Evolutionary conservation across 2,888 invertebrate species (phyloP).

Genomic region (Cosmia trapezina): DNA sequence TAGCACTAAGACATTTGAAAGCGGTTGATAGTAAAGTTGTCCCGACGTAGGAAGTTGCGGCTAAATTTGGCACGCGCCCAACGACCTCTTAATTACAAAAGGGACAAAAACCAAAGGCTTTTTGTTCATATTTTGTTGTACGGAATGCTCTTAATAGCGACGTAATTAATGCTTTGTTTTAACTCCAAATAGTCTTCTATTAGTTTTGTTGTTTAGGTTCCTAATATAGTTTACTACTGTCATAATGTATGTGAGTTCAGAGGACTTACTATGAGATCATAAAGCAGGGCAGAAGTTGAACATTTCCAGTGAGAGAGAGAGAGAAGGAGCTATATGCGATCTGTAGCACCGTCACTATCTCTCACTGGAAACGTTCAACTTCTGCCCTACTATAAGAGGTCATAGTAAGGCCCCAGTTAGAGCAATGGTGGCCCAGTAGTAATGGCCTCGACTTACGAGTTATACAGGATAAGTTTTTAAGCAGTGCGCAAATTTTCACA

Average conservation of each 20-base stretch:
- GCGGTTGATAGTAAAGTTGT: constrained; percentile 68
- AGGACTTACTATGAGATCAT: too few relatives aligned
- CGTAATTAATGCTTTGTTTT: constrained; percentile 54
- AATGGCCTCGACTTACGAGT: too few relatives aligned
- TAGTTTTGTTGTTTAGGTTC: constrained; percentile 9
- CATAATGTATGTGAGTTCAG: not conserved
- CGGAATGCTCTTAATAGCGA: constrained; percentile 54
- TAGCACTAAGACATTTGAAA: constrained; percentile 56
- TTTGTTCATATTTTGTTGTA: constrained; percentile 68
- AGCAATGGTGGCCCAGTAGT: too few relatives aligned
- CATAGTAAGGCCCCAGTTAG: too few relatives aligned
- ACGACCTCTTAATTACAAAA: constrained; percentile 62
- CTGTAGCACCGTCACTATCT: too few relatives aligned
- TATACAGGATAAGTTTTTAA: too few relatives aligned
- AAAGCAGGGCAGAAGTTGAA: too few relatives aligned
- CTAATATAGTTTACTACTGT: not conserved
- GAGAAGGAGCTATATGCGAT: too few relatives aligned
- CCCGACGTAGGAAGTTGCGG: constrained; percentile 64
- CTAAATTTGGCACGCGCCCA: constrained; percentile 71
- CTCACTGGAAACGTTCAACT: too few relatives aligned
- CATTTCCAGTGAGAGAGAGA: too few relatives aligned
- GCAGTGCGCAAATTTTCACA: too few relatives aligned
- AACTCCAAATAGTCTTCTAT: not conserved
- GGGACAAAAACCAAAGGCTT: constrained; percentile 66
- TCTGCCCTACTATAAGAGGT: too few relatives aligned